Base-by-base conservation (phyloP, 2,113 vertebrate species). In the Argyrosomus japonicus region DNA sequence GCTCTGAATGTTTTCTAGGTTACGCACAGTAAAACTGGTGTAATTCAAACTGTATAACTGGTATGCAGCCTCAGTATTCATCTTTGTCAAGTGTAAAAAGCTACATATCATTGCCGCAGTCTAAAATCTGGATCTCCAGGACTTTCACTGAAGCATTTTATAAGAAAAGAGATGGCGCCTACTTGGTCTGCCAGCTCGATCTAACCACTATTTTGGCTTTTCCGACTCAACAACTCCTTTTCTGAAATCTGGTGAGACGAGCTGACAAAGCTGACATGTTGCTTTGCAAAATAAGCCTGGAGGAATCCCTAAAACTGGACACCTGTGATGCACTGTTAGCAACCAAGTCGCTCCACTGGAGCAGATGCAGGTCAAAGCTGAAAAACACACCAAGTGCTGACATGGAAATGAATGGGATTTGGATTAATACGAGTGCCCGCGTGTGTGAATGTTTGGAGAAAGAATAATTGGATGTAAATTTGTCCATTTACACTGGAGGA, bases 101-200 rank as follows among this genome's bases (percentile, higher is more conserved):
- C 50, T 54, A 4, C 0, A 25, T 4, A 43, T 23, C 54, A 19
- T 29, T 61, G 19, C 29, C 19, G 23, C 1, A 0, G 36, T 75
- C 67, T 40, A 29, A 85, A 81, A 70, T 63, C 77, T 79, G 69
- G 73, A 48, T 65, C 21, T 40, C 19, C 36, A 36, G 40, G 21
- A 10, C 13, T 67, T 57, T 68, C 43, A 63, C 29, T 51, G 68
- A 25, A 51, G 50, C 58, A n/a, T 78, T 83, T 88, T 72, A 75
- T 58, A 75, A 74, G 83, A 21, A 86, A 71, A 48, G 48, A 67
- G 60, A 78, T 14, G 85, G 79, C 73, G 79, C 79, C 82, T 72
- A 0, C 21, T 67, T 12, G 67, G 65, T 70, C 83, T 65, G 77
- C 45, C 77, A 65, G 62, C 80, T 64, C 36, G 0, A 62, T 29